phyloP scores from a whole-genome alignment of 1,140 invertebrate species.

The Eupristina koningsbergeri region DNA sequence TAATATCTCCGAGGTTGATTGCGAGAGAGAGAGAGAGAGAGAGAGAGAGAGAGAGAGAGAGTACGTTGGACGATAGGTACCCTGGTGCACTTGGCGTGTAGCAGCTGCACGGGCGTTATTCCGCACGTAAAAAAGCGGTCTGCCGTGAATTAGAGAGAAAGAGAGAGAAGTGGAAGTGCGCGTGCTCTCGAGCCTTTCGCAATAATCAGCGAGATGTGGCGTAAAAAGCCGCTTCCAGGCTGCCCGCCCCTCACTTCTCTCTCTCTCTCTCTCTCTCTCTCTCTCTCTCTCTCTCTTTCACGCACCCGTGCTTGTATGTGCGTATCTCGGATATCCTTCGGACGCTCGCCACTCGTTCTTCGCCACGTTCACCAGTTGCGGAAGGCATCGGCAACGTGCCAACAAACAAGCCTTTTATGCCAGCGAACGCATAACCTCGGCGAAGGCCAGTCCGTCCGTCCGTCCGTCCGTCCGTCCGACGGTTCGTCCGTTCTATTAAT shows the following conservation, averaged over 20 bases:
- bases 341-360: background rate
- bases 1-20: background rate
- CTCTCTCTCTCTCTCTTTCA: too few relatives aligned
- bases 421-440: constrained; percentile 37
- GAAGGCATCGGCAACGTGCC: constrained; percentile 23
- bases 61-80: background rate
- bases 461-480: too few relatives aligned
- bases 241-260: background rate
- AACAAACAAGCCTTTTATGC: constrained; percentile 45
- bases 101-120: constrained; percentile 6
- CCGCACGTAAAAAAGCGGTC: constrained; percentile 41
- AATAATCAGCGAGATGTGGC: constrained; percentile 19
- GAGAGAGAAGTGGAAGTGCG: background rate
- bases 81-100: background rate
- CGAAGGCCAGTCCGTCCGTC: constrained; percentile 35
- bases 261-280: too few relatives aligned
- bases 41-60: background rate
- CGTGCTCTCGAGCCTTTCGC: constrained; percentile 20
- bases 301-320: background rate
- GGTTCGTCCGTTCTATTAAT: constrained; percentile 35
- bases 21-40: background rate
- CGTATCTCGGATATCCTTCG: constrained; percentile 43
- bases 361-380: constrained; percentile 32
- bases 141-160: constrained; percentile 51
- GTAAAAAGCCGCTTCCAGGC: constrained; percentile 30